A percentile compares a stretch with the other conserved stretches of the same genome.
These are phyloP conservation scores for Pelecanus crispus DNA, from an alignment of 2,113 vertebrate genomes.

Conservation along the genomic window DNA sequence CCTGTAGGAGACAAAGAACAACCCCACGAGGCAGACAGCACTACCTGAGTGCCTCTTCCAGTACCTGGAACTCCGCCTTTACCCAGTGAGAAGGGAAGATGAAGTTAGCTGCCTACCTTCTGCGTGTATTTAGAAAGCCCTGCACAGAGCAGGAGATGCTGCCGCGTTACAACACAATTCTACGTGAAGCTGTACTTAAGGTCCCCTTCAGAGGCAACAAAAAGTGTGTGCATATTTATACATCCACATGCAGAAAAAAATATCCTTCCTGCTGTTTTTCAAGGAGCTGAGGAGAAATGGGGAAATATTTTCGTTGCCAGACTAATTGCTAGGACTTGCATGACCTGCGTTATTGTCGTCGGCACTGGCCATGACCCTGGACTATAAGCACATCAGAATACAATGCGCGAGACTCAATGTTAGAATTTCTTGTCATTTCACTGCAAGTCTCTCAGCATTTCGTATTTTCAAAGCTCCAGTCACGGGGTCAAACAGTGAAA, in stretches of 20 bases:
- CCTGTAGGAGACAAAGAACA: neutral
- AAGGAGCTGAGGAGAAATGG: neutral
- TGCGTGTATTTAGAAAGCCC: neutral
- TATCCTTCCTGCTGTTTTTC: neutral
- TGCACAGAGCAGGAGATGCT: neutral
- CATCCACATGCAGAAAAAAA: fast-evolving
- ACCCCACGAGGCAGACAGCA: neutral
- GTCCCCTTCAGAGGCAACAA: neutral
- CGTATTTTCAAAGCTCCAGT: neutral
- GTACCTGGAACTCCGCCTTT: neutral
- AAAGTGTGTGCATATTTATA: neutral
- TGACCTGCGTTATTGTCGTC: fast-evolving
- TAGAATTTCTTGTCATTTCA: neutral
- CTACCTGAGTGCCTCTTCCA: neutral
- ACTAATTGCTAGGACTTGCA: neutral
- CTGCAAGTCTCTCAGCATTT: neutral
- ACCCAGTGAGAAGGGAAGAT: neutral
- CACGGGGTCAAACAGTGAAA: neutral
- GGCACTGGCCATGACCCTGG: neutral
- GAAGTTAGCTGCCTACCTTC: neutral
- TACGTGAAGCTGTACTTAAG: neutral
- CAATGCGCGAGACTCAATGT: fast-evolving
- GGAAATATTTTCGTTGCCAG: neutral
- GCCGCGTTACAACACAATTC: neutral
- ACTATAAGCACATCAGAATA: neutral